phyloP scores from a whole-genome alignment of 1,140 invertebrate genomes.

The Cryptotermes secundus region DNA sequence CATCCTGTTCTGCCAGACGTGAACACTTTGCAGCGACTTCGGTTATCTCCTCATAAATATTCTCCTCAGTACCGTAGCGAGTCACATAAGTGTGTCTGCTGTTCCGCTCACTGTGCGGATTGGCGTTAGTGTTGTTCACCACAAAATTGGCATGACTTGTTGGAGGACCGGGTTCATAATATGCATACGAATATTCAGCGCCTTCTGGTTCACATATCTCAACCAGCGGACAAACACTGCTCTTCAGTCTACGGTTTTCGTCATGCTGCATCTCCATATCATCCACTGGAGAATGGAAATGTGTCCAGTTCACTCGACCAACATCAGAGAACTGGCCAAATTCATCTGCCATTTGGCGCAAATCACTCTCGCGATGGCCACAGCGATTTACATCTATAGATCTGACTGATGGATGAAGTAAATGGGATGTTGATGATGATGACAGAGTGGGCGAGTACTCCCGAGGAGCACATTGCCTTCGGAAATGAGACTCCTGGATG shows the following conservation, averaged over 20 bases:
- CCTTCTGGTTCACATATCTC: neutral
- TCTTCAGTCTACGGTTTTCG: neutral
- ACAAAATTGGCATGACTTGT: constrained; percentile 49
- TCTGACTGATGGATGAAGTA: neutral
- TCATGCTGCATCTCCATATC: constrained; percentile 44
- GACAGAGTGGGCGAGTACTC: neutral
- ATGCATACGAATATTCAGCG: constrained; percentile 68
- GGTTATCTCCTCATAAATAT: constrained; percentile 85
- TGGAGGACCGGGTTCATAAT: constrained; percentile 65
- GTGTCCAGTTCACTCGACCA: neutral
- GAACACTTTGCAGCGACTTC: constrained; percentile 43
- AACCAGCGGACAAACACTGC: neutral
- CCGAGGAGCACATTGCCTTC: neutral
- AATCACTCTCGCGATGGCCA: neutral
- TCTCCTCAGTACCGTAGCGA: constrained; percentile 78
- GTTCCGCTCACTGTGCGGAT: constrained; percentile 36
- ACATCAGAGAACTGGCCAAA: neutral
- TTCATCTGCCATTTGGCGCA: neutral
- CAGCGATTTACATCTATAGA: neutral
- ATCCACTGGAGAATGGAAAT: constrained; percentile 36
- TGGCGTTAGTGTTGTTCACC: neutral
- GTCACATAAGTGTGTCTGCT: constrained; percentile 68
- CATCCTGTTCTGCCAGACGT: neutral
- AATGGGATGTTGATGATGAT: neutral
- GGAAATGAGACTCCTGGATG: neutral